Base-by-base conservation (phyloP, 2,797 vertebrate genomes). In the Buphagus erythrorhynchus region DNA sequence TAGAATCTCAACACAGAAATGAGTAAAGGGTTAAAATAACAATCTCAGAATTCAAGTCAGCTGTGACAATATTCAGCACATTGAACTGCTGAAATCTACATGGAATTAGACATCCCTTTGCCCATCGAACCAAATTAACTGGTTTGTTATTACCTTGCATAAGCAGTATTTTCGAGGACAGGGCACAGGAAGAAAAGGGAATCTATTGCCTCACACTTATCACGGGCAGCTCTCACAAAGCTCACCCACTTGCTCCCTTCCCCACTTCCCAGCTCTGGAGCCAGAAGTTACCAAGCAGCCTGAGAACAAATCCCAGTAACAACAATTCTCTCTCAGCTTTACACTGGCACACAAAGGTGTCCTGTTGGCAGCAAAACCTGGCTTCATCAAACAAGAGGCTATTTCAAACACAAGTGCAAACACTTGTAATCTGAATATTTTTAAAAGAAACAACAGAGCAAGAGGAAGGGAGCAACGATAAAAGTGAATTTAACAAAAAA, bases 21-120 rank as follows among this genome's bases (percentile, higher is more conserved):
- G 33, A 91, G 46, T 43, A 88, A 94, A 93, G 95, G 88, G 91
- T 96, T 97, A 96, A 97, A 91, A 86, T 69, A 95, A 87, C 94
- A 95, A 86, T 92, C 85, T 93, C 65, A 40, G 71, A 83, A 93
- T 93, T 91, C 92, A 97, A 95, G 91, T 97, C 93, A 93, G 87
- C 91, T 94, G 86, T 97, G 93, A 93, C 93, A 83, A 75, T 88
- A 93, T 95, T 72, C 91, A 94, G 81, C 75, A 95, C 69, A 66
- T 19, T 68, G 86, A 89, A 78, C 73, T 93, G 81, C 93, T 94
- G 90, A 95, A 96, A 94, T 88, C 92, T 93, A 54, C 8, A 7
- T 69, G 65, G 90, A 93, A 95, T 96, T 93, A 96, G 83, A 82
- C 93, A 51, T 94, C 90, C 65, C 81, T 94, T 91, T 95, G 88